These are phyloP conservation scores for Ursus arctos DNA, from an alignment of 2,113 vertebrate species.

Conservation along the genomic window DNA sequence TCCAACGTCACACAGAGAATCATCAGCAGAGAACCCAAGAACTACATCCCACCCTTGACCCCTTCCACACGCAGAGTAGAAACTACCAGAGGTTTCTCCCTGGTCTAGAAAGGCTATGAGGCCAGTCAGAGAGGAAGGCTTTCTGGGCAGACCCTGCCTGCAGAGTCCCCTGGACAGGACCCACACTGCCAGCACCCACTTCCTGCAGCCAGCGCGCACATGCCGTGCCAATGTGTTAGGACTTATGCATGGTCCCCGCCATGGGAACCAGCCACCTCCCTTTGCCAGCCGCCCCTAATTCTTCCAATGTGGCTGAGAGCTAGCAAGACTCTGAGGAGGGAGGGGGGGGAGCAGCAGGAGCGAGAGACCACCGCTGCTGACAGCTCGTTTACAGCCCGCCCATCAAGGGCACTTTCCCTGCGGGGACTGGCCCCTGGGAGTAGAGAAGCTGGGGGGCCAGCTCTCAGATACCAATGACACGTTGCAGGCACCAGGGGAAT, in stretches of 20 bases:
- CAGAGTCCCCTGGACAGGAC: not conserved
- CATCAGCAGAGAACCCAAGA: not conserved
- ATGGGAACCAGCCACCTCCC: conserved; percentile 67
- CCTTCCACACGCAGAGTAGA: not conserved
- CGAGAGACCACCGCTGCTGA: conserved; percentile 70
- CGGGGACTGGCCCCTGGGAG: not conserved
- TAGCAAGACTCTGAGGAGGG: not conserved
- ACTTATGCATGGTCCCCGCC: conserved; percentile 65
- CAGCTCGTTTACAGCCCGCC: conserved; percentile 58
- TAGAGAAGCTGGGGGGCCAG: not conserved
- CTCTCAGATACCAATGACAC: conserved; percentile 55
- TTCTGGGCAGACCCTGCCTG: not conserved
- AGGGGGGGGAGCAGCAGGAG: not conserved
- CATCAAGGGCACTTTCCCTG: conserved; percentile 30
- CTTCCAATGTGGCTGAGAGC: conserved; percentile 78
- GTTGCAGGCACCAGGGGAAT: conserved; percentile 32
- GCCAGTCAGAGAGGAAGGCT: not conserved
- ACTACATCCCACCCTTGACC: not conserved
- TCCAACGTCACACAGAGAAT: not conserved
- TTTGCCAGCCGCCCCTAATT: conserved; percentile 69
- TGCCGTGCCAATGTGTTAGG: conserved; percentile 59
- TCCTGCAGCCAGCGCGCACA: not conserved
- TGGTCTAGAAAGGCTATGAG: conserved; percentile 2
- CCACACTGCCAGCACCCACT: not conserved
- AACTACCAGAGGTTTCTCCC: not conserved